Evolutionary conservation across 2,797 vertebrate species (phyloP).

Genomic region (Eospalax fontanierii): DNA sequence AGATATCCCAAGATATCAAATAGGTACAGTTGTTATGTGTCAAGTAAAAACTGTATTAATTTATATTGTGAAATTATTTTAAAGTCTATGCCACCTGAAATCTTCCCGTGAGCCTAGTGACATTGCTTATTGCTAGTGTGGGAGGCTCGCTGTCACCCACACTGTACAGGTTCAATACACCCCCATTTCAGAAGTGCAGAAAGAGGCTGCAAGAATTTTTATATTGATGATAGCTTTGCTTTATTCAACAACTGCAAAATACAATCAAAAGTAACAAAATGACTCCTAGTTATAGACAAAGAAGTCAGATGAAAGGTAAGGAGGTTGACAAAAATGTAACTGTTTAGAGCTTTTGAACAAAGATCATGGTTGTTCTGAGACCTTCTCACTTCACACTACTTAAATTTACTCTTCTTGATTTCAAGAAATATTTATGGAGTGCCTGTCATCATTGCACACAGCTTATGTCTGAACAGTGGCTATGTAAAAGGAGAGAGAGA

Average conservation of each 20-base stretch:
- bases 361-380: slow-evolving; percentile 45
- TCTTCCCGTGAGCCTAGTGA: not conserved
- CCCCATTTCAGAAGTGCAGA: not conserved
- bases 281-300: slow-evolving; percentile 72
- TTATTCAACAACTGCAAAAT: slow-evolving; percentile 23
- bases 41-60: not conserved
- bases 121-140: not conserved
- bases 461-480: slow-evolving; percentile 5
- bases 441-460: slow-evolving; percentile 14
- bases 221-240: not conserved
- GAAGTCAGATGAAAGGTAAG: slow-evolving; percentile 65
- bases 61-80: slow-evolving; percentile 25
- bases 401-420: slow-evolving; percentile 69
- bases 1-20: not conserved
- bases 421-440: slow-evolving; percentile 75
- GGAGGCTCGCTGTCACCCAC: not conserved
- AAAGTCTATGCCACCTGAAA: not conserved
- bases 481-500: not conserved
- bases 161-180: not conserved
- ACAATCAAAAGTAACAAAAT: slow-evolving; percentile 51
- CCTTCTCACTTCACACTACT: slow-evolving; percentile 62
- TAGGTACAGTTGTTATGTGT: not conserved
- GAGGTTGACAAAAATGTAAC: slow-evolving; percentile 49
- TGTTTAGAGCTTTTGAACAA: slow-evolving; percentile 74
- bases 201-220: slow-evolving; percentile 26